Evolutionary conservation across 2,888 invertebrate species (phyloP).

Genomic region (Spialia ferax): DNA sequence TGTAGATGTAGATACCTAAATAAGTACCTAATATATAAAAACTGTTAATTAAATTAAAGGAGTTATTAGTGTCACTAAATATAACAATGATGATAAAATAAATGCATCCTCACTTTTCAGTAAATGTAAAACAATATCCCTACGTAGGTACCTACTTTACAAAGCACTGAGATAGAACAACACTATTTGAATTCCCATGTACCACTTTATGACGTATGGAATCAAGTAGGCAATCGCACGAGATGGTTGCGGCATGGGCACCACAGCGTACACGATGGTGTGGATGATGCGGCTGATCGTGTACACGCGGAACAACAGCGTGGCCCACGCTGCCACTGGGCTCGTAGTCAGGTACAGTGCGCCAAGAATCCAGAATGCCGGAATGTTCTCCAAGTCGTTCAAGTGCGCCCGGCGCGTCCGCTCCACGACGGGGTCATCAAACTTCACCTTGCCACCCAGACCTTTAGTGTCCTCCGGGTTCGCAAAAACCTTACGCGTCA

Average conservation of each 20-base stretch:
- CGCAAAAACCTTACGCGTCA: slow-evolving; percentile 58
- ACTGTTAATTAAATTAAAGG: too few relatives aligned
- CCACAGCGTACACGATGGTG: slow-evolving; percentile 88
- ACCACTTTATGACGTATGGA: slow-evolving; percentile 58
- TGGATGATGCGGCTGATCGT: slow-evolving; percentile 86
- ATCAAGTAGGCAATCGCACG: slow-evolving; percentile 66
- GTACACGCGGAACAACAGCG: slow-evolving; percentile 78
- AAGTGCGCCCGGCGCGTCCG: slow-evolving; percentile 86
- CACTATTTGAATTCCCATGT: slow-evolving; percentile 68
- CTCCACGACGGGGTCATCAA: slow-evolving; percentile 68
- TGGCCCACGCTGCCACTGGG: slow-evolving; percentile 75
- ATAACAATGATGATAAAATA: too few relatives aligned
- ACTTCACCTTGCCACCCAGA: slow-evolving; percentile 61
- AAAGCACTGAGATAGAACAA: slow-evolving; percentile 47
- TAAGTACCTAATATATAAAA: too few relatives aligned
- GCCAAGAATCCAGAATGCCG: slow-evolving; percentile 87
- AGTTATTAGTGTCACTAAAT: too few relatives aligned
- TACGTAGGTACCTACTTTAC: too few relatives aligned
- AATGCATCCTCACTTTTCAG: too few relatives aligned
- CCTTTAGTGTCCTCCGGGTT: slow-evolving; percentile 54
- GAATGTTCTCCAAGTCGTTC: slow-evolving; percentile 91
- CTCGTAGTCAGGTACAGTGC: slow-evolving; percentile 87
- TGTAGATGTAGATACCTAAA: too few relatives aligned
- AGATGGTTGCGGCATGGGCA: slow-evolving; percentile 87
- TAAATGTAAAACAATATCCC: too few relatives aligned